Conservation (phyloP, 2,113 vertebrate genomes). For the Anseranas semipalmata region DNA sequence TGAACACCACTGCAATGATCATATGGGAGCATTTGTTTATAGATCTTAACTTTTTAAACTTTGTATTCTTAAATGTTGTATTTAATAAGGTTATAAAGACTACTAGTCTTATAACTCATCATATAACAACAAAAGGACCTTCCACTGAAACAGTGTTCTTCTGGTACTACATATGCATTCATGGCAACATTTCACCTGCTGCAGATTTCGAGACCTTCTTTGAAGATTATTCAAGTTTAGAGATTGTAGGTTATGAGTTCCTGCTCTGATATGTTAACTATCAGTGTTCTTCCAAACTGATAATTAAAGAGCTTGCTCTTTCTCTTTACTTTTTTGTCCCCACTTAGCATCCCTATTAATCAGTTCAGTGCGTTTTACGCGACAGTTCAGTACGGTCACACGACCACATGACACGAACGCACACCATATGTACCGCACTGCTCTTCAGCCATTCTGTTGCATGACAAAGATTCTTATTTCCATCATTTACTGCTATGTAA, state of each 20-base stretch:
- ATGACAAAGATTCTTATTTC: background rate
- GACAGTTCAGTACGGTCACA: too few species aligned
- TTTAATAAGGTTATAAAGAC: background rate
- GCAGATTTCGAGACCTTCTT: background rate
- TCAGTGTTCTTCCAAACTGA: background rate
- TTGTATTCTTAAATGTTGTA: background rate
- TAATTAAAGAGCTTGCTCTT: background rate
- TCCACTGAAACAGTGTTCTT: background rate
- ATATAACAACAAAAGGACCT: background rate
- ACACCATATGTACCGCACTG: background rate
- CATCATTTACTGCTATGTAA: background rate
- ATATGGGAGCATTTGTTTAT: rapidly evolving
- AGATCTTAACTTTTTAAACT: background rate
- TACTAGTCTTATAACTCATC: background rate
- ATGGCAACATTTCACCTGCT: background rate
- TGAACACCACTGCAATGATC: background rate
- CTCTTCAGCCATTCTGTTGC: background rate
- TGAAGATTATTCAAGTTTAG: background rate
- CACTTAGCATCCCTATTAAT: background rate
- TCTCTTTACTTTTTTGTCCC: background rate
- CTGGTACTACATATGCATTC: background rate
- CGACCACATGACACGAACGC: background rate
- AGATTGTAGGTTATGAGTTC: background rate
- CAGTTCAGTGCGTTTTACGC: background rate
- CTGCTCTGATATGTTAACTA: background rate